Percentiles rank a stretch among this genome's conserved stretches.
These are phyloP conservation scores for Chymomyza fuscimana DNA, from an alignment of 2,888 invertebrate species.

Conservation along the genomic window DNA sequence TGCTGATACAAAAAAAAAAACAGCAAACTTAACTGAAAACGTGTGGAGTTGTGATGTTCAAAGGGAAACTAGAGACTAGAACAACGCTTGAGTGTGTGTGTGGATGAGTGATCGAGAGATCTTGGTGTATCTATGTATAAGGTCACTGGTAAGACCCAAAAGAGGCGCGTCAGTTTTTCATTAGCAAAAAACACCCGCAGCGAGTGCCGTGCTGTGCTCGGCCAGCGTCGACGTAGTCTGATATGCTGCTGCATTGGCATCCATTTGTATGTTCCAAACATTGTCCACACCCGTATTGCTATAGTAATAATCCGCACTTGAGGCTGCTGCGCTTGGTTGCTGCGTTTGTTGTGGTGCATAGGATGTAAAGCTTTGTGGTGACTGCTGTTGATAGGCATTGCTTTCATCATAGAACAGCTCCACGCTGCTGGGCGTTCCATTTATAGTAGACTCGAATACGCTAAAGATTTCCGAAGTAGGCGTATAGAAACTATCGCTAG, in stretches of 20 bases:
- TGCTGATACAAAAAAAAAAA: too few species aligned
- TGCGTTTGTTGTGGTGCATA: slow-evolving; percentile 50
- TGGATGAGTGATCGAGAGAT: slow-evolving; percentile 1
- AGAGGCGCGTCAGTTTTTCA: slow-evolving; percentile 23
- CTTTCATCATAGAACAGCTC: slow-evolving; percentile 59
- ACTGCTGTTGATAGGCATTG: slow-evolving; percentile 53
- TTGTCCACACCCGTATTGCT: slow-evolving; percentile 77
- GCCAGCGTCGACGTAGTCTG: slow-evolving; percentile 41
- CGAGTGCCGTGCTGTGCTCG: slow-evolving; percentile 28
- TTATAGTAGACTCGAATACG: slow-evolving; percentile 66
- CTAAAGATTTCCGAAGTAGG: slow-evolving; percentile 69
- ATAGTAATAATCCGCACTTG: slow-evolving; percentile 76
- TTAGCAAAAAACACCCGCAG: slow-evolving; percentile 62
- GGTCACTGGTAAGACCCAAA: background rate
- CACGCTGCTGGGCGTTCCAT: slow-evolving; percentile 32
- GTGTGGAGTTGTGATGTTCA: background rate
- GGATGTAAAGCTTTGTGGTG: slow-evolving; percentile 33
- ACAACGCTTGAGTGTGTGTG: slow-evolving; percentile 68
- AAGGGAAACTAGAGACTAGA: slow-evolving; percentile 71
- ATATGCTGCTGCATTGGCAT: slow-evolving; percentile 49
- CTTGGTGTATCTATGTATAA: background rate
- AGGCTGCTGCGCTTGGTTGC: slow-evolving; percentile 33
- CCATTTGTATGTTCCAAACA: slow-evolving; percentile 78
- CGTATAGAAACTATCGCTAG: slow-evolving; percentile 47
- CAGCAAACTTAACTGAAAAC: slow-evolving; percentile 6